Percentiles rank a stretch among this genome's conserved stretches.
Evolutionary conservation across 2,797 vertebrate species (phyloP).

Genomic region (Acanthis flammea): DNA sequence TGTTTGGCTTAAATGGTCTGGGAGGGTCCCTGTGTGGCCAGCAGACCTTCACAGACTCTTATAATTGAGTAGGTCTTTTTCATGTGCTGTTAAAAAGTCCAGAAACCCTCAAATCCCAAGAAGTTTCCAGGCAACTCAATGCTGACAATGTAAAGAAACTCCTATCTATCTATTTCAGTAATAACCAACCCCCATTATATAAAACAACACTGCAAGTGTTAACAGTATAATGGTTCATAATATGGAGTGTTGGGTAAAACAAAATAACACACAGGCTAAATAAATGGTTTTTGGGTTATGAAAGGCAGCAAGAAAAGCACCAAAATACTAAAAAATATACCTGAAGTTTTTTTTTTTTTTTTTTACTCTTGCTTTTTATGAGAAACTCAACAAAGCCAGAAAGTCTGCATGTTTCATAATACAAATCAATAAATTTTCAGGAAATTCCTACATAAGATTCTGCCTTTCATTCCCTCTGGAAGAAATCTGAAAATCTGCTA

Average conservation of each 20-base stretch:
- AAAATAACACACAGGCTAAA: neutral
- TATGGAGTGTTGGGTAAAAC: neutral
- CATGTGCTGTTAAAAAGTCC: neutral
- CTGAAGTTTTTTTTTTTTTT: neutral
- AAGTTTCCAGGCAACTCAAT: neutral
- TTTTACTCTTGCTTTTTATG: neutral
- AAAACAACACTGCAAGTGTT: neutral
- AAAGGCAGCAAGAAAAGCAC: slow-evolving; percentile 26
- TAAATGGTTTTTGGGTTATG: neutral
- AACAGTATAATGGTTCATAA: slow-evolving; percentile 2
- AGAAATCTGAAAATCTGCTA: neutral
- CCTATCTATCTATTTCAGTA: neutral
- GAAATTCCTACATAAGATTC: neutral
- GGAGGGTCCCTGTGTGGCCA: neutral
- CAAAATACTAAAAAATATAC: neutral
- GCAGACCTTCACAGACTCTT: neutral
- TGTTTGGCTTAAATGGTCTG: neutral
- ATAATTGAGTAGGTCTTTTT: neutral
- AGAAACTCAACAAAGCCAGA: neutral
- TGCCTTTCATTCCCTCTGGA: neutral
- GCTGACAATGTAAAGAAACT: neutral
- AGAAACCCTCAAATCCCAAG: neutral
- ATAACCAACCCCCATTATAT: neutral
- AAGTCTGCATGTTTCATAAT: neutral
- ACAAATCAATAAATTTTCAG: neutral